A percentile compares a stretch with the other conserved stretches of the same genome.
Conservation (phyloP, 2,113 vertebrate genomes). For the Dasyprocta punctata region DNA sequence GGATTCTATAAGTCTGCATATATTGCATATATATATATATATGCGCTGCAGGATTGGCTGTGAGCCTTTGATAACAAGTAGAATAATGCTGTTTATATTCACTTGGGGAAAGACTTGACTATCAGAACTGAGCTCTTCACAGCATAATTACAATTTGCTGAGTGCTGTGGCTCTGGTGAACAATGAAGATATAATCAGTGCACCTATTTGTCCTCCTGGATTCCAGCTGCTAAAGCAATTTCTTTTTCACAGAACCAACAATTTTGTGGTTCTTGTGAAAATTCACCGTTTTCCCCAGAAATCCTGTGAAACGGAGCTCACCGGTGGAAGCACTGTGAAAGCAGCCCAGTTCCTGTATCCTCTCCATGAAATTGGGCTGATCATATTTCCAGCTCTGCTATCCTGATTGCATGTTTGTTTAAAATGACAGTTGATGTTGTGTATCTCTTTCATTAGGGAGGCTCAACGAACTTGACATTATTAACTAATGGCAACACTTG, state of each 20-base stretch:
- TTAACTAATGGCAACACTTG: slow-evolving; percentile 87
- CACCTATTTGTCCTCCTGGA: slow-evolving; percentile 85
- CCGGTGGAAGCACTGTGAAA: slow-evolving; percentile 77
- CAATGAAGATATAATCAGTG: slow-evolving; percentile 86
- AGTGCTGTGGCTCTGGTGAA: slow-evolving; percentile 79
- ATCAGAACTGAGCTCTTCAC: slow-evolving; percentile 80
- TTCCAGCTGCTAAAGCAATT: slow-evolving; percentile 88
- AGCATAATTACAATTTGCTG: slow-evolving; percentile 83
- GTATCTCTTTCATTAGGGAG: slow-evolving; percentile 87
- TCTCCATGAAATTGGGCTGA: slow-evolving; percentile 86
- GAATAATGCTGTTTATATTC: slow-evolving; percentile 73
- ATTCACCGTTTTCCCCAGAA: slow-evolving; percentile 45
- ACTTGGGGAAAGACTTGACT: slow-evolving; percentile 66
- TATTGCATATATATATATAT: neutral
- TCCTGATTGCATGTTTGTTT: slow-evolving; percentile 89
- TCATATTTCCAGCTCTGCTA: slow-evolving; percentile 81
- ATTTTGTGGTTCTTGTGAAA: slow-evolving; percentile 83
- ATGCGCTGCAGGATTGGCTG: slow-evolving; percentile 55
- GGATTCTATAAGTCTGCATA: neutral
- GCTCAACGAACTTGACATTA: slow-evolving; percentile 86
- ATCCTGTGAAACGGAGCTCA: slow-evolving; percentile 40
- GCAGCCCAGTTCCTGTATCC: slow-evolving; percentile 79
- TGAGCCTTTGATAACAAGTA: slow-evolving; percentile 78
- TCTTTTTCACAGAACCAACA: slow-evolving; percentile 83
- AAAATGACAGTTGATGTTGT: slow-evolving; percentile 88